Evolutionary conservation across 2,797 vertebrate species (phyloP).

Genomic region (Acrossocheilus wenchowensis): DNA sequence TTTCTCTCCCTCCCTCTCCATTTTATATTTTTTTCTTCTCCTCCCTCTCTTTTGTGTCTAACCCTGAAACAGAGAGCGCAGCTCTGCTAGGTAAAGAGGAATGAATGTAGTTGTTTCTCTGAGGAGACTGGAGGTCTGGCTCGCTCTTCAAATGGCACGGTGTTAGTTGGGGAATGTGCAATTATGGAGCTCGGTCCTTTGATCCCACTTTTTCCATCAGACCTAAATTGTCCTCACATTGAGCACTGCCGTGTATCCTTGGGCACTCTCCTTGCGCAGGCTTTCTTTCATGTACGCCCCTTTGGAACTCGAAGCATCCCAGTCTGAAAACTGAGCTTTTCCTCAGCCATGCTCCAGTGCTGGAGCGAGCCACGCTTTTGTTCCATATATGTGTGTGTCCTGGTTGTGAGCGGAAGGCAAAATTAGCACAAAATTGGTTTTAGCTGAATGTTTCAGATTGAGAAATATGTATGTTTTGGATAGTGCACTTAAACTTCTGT

Average conservation of each 20-base stretch:
- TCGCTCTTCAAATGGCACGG: conserved; percentile 82
- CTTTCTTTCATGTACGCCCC: conserved; percentile 83
- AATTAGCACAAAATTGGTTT: conserved; percentile 31
- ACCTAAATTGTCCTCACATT: conserved; percentile 86
- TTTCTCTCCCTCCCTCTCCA: conserved; percentile 44
- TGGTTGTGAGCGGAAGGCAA: conserved; percentile 24
- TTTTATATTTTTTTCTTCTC: conserved; percentile 2
- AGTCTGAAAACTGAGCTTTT: conserved; percentile 82
- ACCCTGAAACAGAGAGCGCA: conserved; percentile 72
- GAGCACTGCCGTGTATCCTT: conserved; percentile 81
- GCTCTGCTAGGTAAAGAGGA: conserved; percentile 71
- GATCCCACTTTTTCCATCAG: conserved; percentile 84
- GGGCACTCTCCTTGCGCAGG: conserved; percentile 81
- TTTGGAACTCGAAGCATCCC: conserved; percentile 85
- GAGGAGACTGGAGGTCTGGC: conserved; percentile 82
- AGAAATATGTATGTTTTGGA: conserved; percentile 23
- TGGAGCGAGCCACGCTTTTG: conserved; percentile 60
- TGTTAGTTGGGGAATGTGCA: conserved; percentile 86
- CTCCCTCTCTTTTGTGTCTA: conserved; percentile 63
- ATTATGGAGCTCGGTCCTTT: conserved; percentile 84
- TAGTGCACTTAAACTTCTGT: conserved; percentile 5
- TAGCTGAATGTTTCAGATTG: conserved; percentile 26
- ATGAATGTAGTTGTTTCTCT: conserved; percentile 72
- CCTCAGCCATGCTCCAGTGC: conserved; percentile 75
- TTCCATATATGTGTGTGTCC: conserved; percentile 36